Evolutionary conservation across 2,113 vertebrate species (phyloP).

Genomic region (Laticauda laticaudata): DNA sequence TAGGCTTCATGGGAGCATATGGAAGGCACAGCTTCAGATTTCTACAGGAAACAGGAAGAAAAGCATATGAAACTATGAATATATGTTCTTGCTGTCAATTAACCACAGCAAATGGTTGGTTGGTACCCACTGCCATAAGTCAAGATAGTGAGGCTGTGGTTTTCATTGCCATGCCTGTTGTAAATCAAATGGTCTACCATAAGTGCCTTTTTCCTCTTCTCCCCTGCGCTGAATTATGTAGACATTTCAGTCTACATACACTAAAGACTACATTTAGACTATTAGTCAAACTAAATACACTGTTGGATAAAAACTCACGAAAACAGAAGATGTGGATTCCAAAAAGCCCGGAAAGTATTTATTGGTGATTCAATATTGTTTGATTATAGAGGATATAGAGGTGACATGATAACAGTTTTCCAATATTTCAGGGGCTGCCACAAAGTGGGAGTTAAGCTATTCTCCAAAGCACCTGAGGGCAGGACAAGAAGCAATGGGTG

Average conservation of each 20-base stretch:
- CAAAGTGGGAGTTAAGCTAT: too few species aligned
- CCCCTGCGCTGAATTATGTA: not conserved
- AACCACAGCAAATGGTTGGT: constrained; percentile 29
- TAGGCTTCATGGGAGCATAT: not conserved
- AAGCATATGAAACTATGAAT: not conserved
- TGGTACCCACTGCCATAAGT: not conserved
- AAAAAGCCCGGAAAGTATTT: not conserved
- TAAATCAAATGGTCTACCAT: not conserved
- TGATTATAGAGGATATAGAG: too few species aligned
- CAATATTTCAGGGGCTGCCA: too few species aligned
- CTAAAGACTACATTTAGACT: not conserved
- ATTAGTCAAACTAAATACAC: not conserved
- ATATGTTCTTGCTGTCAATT: not conserved
- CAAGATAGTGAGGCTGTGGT: not conserved
- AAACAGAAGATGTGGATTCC: not conserved
- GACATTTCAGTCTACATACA: not conserved
- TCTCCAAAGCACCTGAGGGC: too few species aligned
- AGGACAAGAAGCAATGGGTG: too few species aligned
- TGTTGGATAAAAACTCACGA: not conserved
- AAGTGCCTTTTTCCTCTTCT: not conserved
- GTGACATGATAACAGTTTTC: too few species aligned
- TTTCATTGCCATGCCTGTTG: not conserved
- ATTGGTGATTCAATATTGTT: not conserved
- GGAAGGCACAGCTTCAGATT: constrained; percentile 23
- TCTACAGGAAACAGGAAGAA: constrained; percentile 32